Base-by-base conservation (phyloP, 2,797 vertebrate species). In the Myioborus miniatus region DNA sequence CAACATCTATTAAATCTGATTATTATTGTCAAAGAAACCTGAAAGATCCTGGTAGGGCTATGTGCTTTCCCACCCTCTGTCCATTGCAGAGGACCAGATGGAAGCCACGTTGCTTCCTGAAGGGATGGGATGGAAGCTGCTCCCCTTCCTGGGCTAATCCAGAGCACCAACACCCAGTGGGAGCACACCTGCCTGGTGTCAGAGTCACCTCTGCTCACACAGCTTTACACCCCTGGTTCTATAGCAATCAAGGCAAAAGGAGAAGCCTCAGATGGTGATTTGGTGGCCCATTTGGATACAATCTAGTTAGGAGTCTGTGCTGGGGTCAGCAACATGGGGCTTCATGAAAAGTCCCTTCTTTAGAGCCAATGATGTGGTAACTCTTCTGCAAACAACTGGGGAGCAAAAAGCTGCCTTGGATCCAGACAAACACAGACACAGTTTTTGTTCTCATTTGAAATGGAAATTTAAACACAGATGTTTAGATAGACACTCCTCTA, bases 241-340 rank as follows among this genome's bases (percentile, higher is more conserved):
- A 4, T 0, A 37, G 30, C 64, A 53, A 14, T 5, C 16, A 41
- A 76, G 29, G 17, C 32, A 63, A n/a, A 71, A 75, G 23, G 29
- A 18, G 24, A 72, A 32, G 9, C 9, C 81, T 88, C 46, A 62
- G 65, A 7, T 32, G 30, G 62, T 8, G 32, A 62, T 60, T 78
- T 0, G 0, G 13, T 39, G 56, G 39, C n/a, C 17, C 9, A 9
- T 6, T 23, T 44, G 60, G 37, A 63, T 43, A 74, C 0, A 0
- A 8, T 62, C 23, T 49, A 32, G 8, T 83, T 53, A 72, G 56
- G 18, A 34, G 9, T 29, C n/a, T 56, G 34, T 12, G 29, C 58
- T 83, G 37, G 22, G 12, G 49, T 60, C 52, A 60, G 3, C 18
- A 70, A 8, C 7, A 27, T 3, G 1, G 7, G 30, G 13, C 27